Conservation (phyloP, 2,797 vertebrate genomes). For the Phoxinus dragarum region DNA sequence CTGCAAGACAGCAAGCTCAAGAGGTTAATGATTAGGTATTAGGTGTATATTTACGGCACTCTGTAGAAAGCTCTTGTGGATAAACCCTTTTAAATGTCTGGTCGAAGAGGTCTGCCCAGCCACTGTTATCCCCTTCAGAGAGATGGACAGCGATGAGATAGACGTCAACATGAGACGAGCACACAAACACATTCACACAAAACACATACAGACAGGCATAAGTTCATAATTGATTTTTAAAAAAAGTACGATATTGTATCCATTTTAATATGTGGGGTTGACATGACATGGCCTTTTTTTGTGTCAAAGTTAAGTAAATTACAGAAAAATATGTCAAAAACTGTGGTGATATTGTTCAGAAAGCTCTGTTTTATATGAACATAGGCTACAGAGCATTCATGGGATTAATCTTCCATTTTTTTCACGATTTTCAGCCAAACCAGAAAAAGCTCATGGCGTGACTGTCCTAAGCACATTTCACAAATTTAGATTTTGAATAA, state of each 20-base stretch:
- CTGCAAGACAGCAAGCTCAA: not conserved
- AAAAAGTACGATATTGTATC: not conserved
- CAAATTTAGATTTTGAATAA: too few species aligned
- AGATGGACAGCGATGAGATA: conserved; percentile 58
- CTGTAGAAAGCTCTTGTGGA: conserved; percentile 63
- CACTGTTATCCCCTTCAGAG: conserved; percentile 73
- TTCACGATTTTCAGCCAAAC: too few species aligned
- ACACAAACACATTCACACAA: conserved; percentile 10
- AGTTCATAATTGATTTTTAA: not conserved
- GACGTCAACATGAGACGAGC: conserved; percentile 17
- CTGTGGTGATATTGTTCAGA: too few species aligned
- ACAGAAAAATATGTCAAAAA: too few species aligned
- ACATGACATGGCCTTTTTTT: too few species aligned
- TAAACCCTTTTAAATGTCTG: conserved; percentile 65
- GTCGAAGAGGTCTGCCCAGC: conserved; percentile 73
- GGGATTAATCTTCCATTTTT: too few species aligned
- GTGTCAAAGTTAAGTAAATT: too few species aligned
- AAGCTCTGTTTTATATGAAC: too few species aligned
- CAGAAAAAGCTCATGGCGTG: too few species aligned
- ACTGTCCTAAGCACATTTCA: too few species aligned
- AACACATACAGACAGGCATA: not conserved
- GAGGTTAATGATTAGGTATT: not conserved
- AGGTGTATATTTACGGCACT: conserved; percentile 69
- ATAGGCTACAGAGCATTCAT: too few species aligned
- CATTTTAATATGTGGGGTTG: not conserved